Evolutionary conservation across 2,888 invertebrate species (phyloP), one percentile per base, ranked within the genome.

Genomic region (Epirrhoe tristata): DNA sequence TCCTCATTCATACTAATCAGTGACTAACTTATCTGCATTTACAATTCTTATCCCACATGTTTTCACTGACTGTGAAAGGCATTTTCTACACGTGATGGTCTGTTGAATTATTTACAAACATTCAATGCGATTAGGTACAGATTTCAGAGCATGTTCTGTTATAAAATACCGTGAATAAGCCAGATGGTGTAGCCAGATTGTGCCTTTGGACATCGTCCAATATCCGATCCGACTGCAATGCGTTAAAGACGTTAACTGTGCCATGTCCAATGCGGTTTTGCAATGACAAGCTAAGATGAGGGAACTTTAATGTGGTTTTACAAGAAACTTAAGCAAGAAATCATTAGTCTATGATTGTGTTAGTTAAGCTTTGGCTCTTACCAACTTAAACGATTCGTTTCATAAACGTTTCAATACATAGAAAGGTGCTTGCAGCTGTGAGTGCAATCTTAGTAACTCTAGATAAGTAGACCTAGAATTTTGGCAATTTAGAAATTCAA

Each of bases 1-100:
- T 76, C 80, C 76, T 78, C 78, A 73, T 81, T 80, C 85, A 85
- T 88, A 87, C 77, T 82, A 86, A 87, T 75, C 76, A 81, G 78
- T 55, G 74, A 67, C 66, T 74, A 63, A 67, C 66, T 71, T 72
- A 67, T 66, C 64, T 59, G 67, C 59, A 73, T 69, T 73, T 74
- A 77, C 72, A 72, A 73, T 74, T 74, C 69, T 76, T 74, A 67
- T 69, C 67, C 46, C 48, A 16, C 1, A 71, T 65, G 65, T 81
- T 77, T 77, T 77, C 75, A 72, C 77, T 58, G 69, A 62, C 77
- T 77, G 58, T 77, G 77, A 78, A 77, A 69, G 74, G 57, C 72
- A 78, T 81, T 80, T 78, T 74, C 77, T 78, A 71, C 71, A 74
- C 75, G 76, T n/a, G 58, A 50, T 55, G 52, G 50, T 62, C 16